Evolutionary conservation across 2,113 vertebrate species (phyloP), one percentile per base, ranked within the genome.

Genomic region (Etheostoma cragini): DNA sequence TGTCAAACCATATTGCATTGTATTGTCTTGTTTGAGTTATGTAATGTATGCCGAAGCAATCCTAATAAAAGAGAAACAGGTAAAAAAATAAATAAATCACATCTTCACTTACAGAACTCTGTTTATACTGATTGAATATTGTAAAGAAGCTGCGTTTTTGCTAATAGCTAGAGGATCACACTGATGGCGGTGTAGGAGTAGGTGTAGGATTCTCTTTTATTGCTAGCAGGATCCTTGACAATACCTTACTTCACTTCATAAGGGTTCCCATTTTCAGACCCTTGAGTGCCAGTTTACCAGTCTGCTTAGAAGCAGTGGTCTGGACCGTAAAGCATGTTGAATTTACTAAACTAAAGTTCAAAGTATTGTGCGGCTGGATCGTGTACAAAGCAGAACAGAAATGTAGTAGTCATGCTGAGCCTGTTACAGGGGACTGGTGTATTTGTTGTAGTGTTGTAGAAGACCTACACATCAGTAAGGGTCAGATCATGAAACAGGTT

Each of bases 21-120:
- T 16, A 12, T 5, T 38, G 35, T 42, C 6, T 46, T 26, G 42
- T 30, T 66, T n/a, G 33, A 42, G 15, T 74, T 53, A 30, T 47
- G 8, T 21, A 49, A 72, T 16, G 14, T 22, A 11, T 61, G 19
- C 33, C 38, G 21, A 69, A 53, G 30, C 19, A 30, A 33, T 6
- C 11, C 17, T n/a, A 21, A 68, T 19, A 52, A 52, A 52, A 35
- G 49, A 68, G 10, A 10, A 38, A 11, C 4, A 11, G 10, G 17
- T 38, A 38, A n/a, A 46, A 63, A 22, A 22, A 64, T n/a, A n/a
- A n/a, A n/a, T n/a, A n/a, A 65, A 65, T 65, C 42, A 65, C 16
- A 24, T 63, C 35, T 15, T 30, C 2, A 15, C 8, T 3, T n/a
- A 62, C 33, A 63, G 19, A n/a, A 15, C 33, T 45, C 22, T 17